Base-by-base conservation (phyloP, 2,888 invertebrate genomes). In the Rhimphoctona megacephalus region DNA sequence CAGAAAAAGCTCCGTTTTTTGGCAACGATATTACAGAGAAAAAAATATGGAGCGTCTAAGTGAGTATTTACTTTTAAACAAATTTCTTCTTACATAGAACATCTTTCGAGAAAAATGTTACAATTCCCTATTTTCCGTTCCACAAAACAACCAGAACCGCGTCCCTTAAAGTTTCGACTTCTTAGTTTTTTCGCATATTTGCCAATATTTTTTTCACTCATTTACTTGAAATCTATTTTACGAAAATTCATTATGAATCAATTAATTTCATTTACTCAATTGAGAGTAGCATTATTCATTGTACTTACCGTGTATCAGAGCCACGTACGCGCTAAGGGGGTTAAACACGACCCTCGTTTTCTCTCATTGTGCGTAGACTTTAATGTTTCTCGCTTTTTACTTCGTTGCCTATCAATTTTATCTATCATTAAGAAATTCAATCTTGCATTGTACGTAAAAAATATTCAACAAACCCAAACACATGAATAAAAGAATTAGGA, bases 1-100 rank as follows among this genome's bases (percentile, higher is more conserved):
- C 93, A 92, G 90, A n/a, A 64, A 88, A 86, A 85, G 88, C 78
- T 74, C n/a, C 0, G 1, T 22, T 57, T 39, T 14, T 57, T 17
- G 49, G 14, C 39, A 11, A 22, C 9, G n/a, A 54, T 57, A 57
- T 57, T 57, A 57, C 25, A 25, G 57, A 25, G 25, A 57, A 39
- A 36, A 22, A 39, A 67, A 36, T 19, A 67, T 39, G 67, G 22
- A 22, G 39, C 36, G 39, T 39, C n/a, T 39, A 7, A 11, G 70
- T 70, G 22, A 70, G 43, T 70, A 46, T 25, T 49, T 8, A 43
- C 19, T 7, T 43, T 70, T 17, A 4, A 46, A 70, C 30, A 9
- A 46, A 70, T 46, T 70, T 14, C n/a, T 36, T 39, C 0, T 36
- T 36, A 14, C 30, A 7, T 30, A 17, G 0, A 30, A 61, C 30